phyloP scores from a whole-genome alignment of 2,113 vertebrate species.

The Myotis davidii region DNA sequence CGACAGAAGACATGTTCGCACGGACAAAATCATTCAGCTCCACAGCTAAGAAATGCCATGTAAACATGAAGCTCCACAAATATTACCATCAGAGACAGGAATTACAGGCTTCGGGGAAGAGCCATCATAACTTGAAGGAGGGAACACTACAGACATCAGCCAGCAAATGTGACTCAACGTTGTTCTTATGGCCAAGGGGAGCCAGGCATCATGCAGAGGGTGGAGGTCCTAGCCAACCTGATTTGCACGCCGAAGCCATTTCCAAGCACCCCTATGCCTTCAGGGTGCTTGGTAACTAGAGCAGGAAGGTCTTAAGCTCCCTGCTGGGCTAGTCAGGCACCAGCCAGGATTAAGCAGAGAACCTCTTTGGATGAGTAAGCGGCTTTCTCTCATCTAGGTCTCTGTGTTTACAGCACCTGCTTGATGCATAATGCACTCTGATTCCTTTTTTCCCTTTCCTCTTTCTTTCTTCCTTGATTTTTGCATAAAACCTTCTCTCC shows the following conservation, averaged over 20 bases:
- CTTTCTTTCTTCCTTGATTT: neutral
- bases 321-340: neutral
- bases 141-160: neutral
- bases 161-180: neutral
- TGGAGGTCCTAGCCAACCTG: neutral
- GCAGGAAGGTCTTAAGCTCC: neutral
- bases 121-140: fast-evolving
- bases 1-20: neutral
- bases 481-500: neutral
- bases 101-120: neutral
- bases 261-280: neutral
- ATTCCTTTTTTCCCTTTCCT: neutral
- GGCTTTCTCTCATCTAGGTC: neutral
- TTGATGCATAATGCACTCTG: neutral
- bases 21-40: neutral
- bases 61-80: neutral
- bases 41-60: neutral
- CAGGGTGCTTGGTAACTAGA: slow-evolving; percentile 37
- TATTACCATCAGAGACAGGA: neutral
- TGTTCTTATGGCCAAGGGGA: neutral
- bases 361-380: neutral
- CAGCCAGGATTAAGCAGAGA: slow-evolving; percentile 22
- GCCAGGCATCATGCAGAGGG: neutral
- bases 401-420: neutral
- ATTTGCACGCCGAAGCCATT: neutral